Evolutionary conservation across 2,888 invertebrate species (phyloP).

Genomic region (Cancer borealis): DNA sequence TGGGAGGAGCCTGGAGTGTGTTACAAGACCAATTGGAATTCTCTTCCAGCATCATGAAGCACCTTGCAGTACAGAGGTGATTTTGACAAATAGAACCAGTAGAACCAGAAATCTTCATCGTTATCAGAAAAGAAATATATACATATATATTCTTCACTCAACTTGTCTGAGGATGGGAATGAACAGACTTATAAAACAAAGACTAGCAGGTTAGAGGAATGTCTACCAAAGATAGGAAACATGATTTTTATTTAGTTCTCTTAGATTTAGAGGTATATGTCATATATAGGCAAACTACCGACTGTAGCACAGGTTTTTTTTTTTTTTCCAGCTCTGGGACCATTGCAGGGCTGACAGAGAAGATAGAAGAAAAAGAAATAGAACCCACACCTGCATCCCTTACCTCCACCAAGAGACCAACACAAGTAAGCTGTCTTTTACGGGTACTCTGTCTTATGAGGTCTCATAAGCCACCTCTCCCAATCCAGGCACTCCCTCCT

Average conservation of each 20-base stretch:
- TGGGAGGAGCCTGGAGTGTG: constrained; percentile 45
- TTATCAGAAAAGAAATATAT: not conserved
- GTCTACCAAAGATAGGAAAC: no score
- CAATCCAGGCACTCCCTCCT: no score
- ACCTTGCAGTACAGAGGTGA: constrained; percentile 6
- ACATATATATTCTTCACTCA: not conserved
- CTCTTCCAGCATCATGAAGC: constrained; percentile 48
- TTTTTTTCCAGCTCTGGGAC: not conserved
- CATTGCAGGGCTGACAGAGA: not conserved
- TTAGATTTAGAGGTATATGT: no score
- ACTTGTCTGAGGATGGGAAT: not conserved
- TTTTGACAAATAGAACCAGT: not conserved
- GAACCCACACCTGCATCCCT: not conserved
- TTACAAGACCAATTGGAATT: constrained; percentile 46
- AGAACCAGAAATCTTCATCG: not conserved
- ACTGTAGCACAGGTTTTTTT: not conserved
- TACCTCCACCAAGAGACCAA: not conserved
- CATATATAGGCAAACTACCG: not conserved
- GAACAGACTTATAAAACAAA: not conserved
- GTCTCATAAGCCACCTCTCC: no score
- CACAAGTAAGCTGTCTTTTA: not conserved
- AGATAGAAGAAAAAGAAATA: not conserved
- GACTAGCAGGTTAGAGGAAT: no score
- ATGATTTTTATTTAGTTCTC: no score
- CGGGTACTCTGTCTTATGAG: no score